phyloP scores from a whole-genome alignment of 1,140 invertebrate genomes.

The Tribolium castaneum region DNA sequence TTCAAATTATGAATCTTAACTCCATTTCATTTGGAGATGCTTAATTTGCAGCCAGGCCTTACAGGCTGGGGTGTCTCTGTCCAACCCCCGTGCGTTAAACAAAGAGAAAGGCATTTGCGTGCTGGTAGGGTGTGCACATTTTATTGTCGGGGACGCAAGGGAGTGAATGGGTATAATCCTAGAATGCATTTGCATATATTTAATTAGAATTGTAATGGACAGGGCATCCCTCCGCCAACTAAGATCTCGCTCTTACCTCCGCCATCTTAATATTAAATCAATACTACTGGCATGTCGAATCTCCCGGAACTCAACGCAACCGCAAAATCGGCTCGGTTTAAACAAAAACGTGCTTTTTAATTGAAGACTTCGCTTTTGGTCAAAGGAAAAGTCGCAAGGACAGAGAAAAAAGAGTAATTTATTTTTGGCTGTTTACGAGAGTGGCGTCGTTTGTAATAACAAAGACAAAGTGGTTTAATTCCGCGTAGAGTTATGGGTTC shows the following conservation, averaged over 20 bases:
- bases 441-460: conserved; percentile 53
- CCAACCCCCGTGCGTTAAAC: background rate
- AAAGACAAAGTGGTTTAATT: conserved; percentile 61
- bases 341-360: background rate
- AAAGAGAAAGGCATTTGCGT: conserved; percentile 21
- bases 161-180: conserved; percentile 45
- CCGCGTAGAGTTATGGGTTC: conserved; percentile 56
- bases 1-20: conserved; percentile 44
- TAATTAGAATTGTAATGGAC: conserved; percentile 49
- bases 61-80: background rate
- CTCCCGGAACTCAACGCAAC: conserved; percentile 3
- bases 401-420: conserved; percentile 12
- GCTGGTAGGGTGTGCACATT: conserved; percentile 33
- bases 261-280: conserved; percentile 50
- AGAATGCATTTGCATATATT: conserved; percentile 53
- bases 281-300: conserved; percentile 22
- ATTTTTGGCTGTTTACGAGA: conserved; percentile 28
- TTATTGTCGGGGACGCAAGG: conserved; percentile 37
- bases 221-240: conserved; percentile 35
- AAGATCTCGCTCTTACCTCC: conserved; percentile 50
- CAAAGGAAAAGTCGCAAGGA: background rate
- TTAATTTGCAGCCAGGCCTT: conserved; percentile 34
- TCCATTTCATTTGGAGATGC: conserved; percentile 41
- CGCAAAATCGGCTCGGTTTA: background rate
- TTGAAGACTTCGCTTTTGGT: conserved; percentile 1